phyloP scores from a whole-genome alignment of 2,888 invertebrate genomes.

The Dasysyrphus tricinctus region DNA sequence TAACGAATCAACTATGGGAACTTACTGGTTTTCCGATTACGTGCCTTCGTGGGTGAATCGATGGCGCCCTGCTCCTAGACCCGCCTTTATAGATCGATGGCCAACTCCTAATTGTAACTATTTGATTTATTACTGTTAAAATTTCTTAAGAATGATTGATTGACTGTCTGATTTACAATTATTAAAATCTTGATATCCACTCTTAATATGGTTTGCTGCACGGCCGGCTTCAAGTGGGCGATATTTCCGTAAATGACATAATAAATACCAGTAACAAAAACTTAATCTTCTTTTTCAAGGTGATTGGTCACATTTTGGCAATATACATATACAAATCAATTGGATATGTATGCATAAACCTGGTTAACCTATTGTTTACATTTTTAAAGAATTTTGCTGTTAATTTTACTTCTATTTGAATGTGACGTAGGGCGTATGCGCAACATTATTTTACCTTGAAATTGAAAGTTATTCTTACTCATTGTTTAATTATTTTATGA shows the following conservation, averaged over 20 bases:
- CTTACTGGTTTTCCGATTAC: slow-evolving; percentile 80
- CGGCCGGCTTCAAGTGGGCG: slow-evolving; percentile 43
- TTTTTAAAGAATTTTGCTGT: background rate
- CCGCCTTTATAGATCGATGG: slow-evolving; percentile 52
- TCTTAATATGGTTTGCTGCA: background rate
- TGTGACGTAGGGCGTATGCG: slow-evolving; percentile 59
- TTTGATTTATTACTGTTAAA: background rate
- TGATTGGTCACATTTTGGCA: slow-evolving; percentile 11
- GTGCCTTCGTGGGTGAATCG: slow-evolving; percentile 81
- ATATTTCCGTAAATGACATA: slow-evolving; percentile 43
- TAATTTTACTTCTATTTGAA: background rate
- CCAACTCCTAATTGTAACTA: slow-evolving; percentile 59
- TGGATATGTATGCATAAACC: slow-evolving; percentile 1
- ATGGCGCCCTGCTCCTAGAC: slow-evolving; percentile 78
- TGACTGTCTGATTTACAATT: slow-evolving; percentile 30
- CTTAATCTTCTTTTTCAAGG: slow-evolving; percentile 11
- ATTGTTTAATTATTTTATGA: slow-evolving; percentile 1
- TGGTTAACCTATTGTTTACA: slow-evolving; percentile 32
- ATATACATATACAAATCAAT: background rate
- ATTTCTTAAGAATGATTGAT: slow-evolving; percentile 37
- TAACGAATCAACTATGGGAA: slow-evolving; percentile 44
- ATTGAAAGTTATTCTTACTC: slow-evolving; percentile 28
- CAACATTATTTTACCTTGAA: slow-evolving; percentile 44
- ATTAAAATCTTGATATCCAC: background rate
- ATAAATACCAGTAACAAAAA: slow-evolving; percentile 15